Base-by-base conservation (phyloP, 2,888 invertebrate species). In the Hypena proboscidalis region DNA sequence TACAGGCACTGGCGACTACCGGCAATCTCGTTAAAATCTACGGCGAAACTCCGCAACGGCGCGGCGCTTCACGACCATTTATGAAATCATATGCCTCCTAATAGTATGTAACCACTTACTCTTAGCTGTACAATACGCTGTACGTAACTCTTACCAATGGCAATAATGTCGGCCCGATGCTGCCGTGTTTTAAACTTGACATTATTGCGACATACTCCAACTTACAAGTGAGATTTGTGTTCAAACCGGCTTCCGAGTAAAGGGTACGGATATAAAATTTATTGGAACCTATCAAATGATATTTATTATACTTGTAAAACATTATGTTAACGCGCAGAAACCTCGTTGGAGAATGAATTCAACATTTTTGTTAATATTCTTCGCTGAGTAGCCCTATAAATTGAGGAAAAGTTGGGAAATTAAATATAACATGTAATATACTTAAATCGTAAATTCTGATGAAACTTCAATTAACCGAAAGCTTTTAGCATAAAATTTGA, bases 1-100 rank as follows among this genome's bases (percentile, higher is more conserved):
- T 69, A 71, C 73, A 52, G 70, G 75, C 68, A 73, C 67, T 70
- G 75, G 77, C 79, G 80, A 77, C 80, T 76, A 74, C 72, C 67
- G 74, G 80, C 86, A 87, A 90, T 89, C 85, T 88, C 83, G 85
- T 89, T 88, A 90, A 89, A 87, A 87, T 83, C 77, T 82, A 79
- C 82, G 74, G 70, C 71, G 75, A 74, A 82, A 84, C 83, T 83
- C 80, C 53, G 73, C 75, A 70, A 74, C 76, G 70, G 62, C 74
- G 69, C 76, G 70, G 62, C 74, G 69, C 73, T 71, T 72, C 68
- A 67, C 67, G 67, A 70, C 72, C 75, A 79, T 82, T 80, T 83
- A 78, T 80, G 75, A 79, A 82, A 84, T 80, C 79, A 78, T 74
- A 80, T 77, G 70, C 72, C 67, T 65, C 58, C 73, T 76, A 75